Conservation (phyloP, 2,888 invertebrate genomes). For the Caenorhabditis becei region DNA sequence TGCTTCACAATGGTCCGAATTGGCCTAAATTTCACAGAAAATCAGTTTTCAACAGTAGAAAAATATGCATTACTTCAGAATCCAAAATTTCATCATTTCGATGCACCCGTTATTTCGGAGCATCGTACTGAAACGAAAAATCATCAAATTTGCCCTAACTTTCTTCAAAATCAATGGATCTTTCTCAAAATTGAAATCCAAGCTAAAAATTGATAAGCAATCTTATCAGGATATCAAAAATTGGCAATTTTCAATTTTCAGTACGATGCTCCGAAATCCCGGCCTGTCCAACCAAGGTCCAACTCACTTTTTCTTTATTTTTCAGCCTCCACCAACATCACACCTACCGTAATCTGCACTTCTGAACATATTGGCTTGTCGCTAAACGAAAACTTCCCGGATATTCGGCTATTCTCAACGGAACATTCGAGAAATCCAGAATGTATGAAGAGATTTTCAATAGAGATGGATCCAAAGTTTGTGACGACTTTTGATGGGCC, state of each 20-base stretch:
- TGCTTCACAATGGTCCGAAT: no score
- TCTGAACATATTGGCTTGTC: conserved; percentile 39
- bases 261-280: neutral
- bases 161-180: neutral
- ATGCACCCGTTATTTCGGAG: no score
- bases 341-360: conserved; percentile 49
- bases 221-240: neutral
- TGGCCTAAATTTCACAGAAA: no score
- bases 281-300: no score
- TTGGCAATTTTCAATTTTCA: neutral
- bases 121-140: no score
- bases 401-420: conserved; percentile 36
- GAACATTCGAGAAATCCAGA: conserved; percentile 33
- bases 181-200: neutral
- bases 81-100: no score
- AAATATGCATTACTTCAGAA: no score
- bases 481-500: conserved; percentile 44
- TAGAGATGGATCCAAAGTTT: conserved; percentile 39
- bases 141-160: no score
- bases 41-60: no score
- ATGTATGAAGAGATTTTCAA: conserved; percentile 20
- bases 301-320: neutral
- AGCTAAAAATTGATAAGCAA: no score
- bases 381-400: conserved; percentile 46
- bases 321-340: conserved; percentile 35